Evolutionary conservation across 2,888 invertebrate genomes (phyloP).

Genomic region (Amphipoea lucens): DNA sequence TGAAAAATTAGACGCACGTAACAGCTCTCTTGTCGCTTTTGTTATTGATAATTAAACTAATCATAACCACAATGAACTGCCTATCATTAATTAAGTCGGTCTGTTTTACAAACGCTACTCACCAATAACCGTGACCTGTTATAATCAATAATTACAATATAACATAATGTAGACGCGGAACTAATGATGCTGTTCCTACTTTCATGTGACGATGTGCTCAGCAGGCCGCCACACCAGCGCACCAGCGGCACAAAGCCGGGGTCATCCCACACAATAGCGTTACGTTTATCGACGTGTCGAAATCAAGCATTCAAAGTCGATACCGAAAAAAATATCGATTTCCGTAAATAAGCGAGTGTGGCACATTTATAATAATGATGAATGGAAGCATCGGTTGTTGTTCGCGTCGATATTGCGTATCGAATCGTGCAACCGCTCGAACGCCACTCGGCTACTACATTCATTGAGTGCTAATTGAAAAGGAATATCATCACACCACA

Average conservation of each 20-base stretch:
- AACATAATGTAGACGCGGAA: slow-evolving; percentile 85
- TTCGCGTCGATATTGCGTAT: slow-evolving; percentile 86
- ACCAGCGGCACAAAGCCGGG: slow-evolving; percentile 77
- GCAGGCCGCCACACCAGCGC: slow-evolving; percentile 74
- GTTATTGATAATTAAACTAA: slow-evolving; percentile 81
- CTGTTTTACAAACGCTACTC: slow-evolving; percentile 80
- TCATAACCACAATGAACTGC: slow-evolving; percentile 72
- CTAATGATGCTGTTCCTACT: slow-evolving; percentile 82
- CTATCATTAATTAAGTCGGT: slow-evolving; percentile 83
- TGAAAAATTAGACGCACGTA: slow-evolving; percentile 76
- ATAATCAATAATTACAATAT: slow-evolving; percentile 89
- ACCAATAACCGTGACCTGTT: slow-evolving; percentile 84
- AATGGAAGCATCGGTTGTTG: slow-evolving; percentile 87
- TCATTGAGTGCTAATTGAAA: slow-evolving; percentile 88
- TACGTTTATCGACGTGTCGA: slow-evolving; percentile 88
- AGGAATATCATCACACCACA: slow-evolving; percentile 84
- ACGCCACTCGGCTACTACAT: slow-evolving; percentile 77
- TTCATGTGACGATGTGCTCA: slow-evolving; percentile 78
- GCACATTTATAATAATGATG: slow-evolving; percentile 91
- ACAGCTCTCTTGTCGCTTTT: slow-evolving; percentile 75
- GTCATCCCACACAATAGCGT: slow-evolving; percentile 87
- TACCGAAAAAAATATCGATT: slow-evolving; percentile 90
- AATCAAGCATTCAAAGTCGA: slow-evolving; percentile 86
- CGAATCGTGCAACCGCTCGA: slow-evolving; percentile 86
- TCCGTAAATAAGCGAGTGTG: slow-evolving; percentile 90